These are phyloP conservation scores for Solea solea DNA, from an alignment of 2,113 vertebrate species.

Conservation along the genomic window DNA sequence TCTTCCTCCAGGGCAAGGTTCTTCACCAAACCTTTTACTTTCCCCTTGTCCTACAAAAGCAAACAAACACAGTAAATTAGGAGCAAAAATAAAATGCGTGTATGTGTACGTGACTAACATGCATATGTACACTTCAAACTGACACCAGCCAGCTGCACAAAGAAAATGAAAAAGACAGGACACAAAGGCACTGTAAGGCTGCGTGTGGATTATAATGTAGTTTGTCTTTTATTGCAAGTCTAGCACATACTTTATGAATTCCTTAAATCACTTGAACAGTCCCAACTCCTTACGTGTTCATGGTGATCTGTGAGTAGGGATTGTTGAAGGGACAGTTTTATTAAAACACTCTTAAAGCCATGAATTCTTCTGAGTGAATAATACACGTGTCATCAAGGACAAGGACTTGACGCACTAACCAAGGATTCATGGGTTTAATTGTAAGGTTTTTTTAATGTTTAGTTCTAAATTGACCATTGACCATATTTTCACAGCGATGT, in stretches of 20 bases:
- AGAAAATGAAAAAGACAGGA: neutral
- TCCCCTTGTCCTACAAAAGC: constrained; percentile 79
- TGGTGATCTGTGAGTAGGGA: constrained; percentile 18
- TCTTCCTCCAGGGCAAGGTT: constrained; percentile 81
- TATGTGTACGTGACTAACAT: too few species aligned
- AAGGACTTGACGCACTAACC: neutral
- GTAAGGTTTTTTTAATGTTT: constrained; percentile 4
- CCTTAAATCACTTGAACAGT: constrained; percentile 1
- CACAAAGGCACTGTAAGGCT: neutral
- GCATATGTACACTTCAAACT: too few species aligned
- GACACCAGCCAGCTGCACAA: too few species aligned
- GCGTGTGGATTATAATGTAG: neutral
- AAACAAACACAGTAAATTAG: constrained; percentile 7
- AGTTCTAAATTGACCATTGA: neutral
- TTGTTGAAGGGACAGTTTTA: constrained; percentile 14
- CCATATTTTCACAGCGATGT: too few species aligned
- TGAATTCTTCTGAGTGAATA: constrained; percentile 24
- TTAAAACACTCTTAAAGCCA: constrained; percentile 29
- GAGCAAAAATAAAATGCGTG: constrained; percentile 2
- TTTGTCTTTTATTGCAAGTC: neutral
- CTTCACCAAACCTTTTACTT: constrained; percentile 79
- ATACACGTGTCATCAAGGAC: constrained; percentile 8
- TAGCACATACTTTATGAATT: neutral
- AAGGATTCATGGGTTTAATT: neutral
- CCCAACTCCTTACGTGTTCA: neutral